Conservation (phyloP, 2,797 vertebrate genomes). For the Halcyon chelicuti region DNA sequence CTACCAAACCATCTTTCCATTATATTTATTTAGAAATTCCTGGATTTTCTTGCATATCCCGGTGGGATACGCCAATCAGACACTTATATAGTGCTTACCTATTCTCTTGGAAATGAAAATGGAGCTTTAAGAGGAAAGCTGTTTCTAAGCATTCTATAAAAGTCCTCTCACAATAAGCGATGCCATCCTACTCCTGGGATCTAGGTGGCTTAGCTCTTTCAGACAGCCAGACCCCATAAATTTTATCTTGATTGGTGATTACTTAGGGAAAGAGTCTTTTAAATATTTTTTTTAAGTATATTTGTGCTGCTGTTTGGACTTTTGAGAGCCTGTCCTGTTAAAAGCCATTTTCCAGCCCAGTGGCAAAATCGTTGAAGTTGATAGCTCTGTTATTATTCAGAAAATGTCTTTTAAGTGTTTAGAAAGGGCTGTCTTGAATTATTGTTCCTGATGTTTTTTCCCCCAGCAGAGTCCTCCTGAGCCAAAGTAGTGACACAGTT, state of each 20-base stretch:
- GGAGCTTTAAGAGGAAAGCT: background rate
- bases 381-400: background rate
- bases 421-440: background rate
- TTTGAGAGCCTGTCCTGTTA: background rate
- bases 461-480: background rate
- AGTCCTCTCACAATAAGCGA: background rate
- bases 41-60: background rate
- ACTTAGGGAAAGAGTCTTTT: background rate
- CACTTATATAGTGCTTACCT: background rate
- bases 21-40: background rate
- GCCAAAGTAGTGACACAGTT: background rate
- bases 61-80: background rate
- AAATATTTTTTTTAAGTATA: background rate
- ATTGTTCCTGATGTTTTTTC: background rate
- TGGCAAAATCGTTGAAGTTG: background rate
- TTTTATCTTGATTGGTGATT: background rate
- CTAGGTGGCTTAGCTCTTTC: background rate
- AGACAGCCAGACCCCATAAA: background rate
- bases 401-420: background rate
- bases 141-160: background rate
- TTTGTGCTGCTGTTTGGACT: background rate
- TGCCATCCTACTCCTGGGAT: background rate
- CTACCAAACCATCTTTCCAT: background rate
- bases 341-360: background rate
- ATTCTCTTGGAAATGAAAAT: background rate